Evolutionary conservation across 2,113 vertebrate species (phyloP), one percentile per base, ranked within the genome.

Genomic region (Petrocephalus microphthalmus): DNA sequence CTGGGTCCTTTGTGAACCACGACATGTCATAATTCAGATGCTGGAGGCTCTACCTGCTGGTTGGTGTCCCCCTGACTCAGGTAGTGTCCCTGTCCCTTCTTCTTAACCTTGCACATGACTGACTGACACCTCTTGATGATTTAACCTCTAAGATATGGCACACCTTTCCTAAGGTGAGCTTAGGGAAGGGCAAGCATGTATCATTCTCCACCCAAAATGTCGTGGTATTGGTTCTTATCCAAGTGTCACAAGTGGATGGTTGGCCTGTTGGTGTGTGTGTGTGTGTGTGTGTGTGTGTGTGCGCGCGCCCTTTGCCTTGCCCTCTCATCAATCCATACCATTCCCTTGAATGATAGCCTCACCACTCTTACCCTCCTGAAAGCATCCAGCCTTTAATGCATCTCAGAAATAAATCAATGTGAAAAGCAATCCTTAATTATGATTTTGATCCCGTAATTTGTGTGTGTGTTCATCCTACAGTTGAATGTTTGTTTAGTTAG

Each of bases 301-400:
- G 83, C 15, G 49, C 7, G 49, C 29, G 25, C 25, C n/a, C n/a
- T 47, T 11, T 57, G n/a, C 15, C 45, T n/a, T 15, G 56, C 45
- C 84, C 42, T 67, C 22, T 22, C 49, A 86, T 89, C 57, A 86
- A 71, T 81, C 60, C 52, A 56, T 29, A 86, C 1, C 25, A 37
- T 20, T 56, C 51, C 20, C 37, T 49, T 82, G 85, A 89, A 82
- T 47, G 89, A 90, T 92, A 90, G 33, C 52, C 13, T 64, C 82
- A 87, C 87, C 92, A 90, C 93, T 92, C 84, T 85, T 88, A 47
- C 85, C 88, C 83, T 90, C 78, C 82, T 87, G 90, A 92, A 93
- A 92, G 88, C 90, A 88, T 89, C 74, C 88, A 89, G 83, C 89
- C 91, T 93, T 93, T 94, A 92, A 93, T 94, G 91, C 88, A 91